Conservation (phyloP, 2,797 vertebrate species). For the Schizopygopsis pylzovi region DNA sequence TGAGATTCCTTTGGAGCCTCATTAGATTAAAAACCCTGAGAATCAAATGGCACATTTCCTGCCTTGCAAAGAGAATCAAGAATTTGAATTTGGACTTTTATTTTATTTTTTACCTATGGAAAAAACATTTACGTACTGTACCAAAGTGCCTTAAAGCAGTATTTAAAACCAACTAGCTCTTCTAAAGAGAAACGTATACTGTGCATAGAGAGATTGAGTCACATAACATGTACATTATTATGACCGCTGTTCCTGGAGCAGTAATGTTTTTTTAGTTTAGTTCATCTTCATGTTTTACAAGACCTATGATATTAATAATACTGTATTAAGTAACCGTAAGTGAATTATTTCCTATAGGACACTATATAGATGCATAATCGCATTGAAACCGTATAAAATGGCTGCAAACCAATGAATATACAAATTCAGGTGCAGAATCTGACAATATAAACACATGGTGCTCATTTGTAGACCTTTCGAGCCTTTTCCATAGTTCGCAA, state of each 20-base stretch:
- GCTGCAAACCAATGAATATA: not conserved
- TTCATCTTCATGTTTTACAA: not conserved
- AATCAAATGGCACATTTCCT: not conserved
- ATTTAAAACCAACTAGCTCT: not conserved
- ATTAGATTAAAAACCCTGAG: conserved; percentile 5
- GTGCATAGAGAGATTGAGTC: not conserved
- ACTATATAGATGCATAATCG: not conserved
- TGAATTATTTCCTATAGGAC: not conserved
- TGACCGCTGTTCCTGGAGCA: not conserved
- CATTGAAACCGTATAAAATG: not conserved
- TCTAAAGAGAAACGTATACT: not conserved
- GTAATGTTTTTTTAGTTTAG: conserved; percentile 6
- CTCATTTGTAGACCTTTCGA: not conserved
- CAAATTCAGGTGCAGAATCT: not conserved
- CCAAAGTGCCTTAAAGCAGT: conserved; percentile 44
- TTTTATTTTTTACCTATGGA: not conserved
- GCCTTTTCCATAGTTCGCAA: not conserved
- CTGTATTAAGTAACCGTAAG: not conserved
- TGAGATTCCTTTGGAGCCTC: conserved; percentile 74
- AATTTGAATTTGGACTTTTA: not conserved
- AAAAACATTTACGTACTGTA: conserved; percentile 14
- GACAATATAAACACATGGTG: not conserved
- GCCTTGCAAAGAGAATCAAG: not conserved
- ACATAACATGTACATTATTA: not conserved
- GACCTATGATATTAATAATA: not conserved